phyloP scores from a whole-genome alignment of 1,140 invertebrate genomes.

The Calliphora vicina region DNA sequence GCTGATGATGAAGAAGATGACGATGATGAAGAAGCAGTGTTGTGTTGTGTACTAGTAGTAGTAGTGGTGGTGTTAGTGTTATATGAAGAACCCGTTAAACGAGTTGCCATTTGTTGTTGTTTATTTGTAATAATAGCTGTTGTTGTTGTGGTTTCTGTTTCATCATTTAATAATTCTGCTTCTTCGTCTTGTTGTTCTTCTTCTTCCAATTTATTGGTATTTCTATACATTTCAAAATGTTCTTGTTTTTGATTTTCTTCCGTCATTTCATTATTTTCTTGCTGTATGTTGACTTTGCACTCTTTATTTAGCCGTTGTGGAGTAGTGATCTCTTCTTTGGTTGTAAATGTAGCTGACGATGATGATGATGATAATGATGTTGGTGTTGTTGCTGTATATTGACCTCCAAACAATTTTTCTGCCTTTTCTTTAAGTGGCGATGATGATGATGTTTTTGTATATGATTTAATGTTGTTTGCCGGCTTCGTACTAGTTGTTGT shows the following conservation, averaged over 20 bases:
- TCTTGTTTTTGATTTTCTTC: constrained; percentile 40
- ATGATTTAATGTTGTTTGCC: constrained; percentile 15
- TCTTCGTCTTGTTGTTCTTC: constrained; percentile 10
- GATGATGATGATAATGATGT: background rate
- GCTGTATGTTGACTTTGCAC: background rate
- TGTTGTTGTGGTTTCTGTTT: constrained; percentile 8
- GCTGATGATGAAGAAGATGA: constrained; percentile 32
- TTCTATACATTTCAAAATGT: constrained; percentile 26
- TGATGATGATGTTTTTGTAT: constrained; percentile 25
- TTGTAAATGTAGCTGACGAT: constrained; percentile 12
- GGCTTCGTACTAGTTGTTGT: background rate
- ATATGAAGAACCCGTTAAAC: constrained; percentile 38
- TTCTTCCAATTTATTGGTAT: constrained; percentile 35
- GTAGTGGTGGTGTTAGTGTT: background rate
- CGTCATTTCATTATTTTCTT: background rate
- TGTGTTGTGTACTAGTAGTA: background rate
- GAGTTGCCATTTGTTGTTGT: constrained; percentile 38
- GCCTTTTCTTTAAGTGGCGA: constrained; percentile 15
- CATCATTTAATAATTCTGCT: constrained; percentile 15
- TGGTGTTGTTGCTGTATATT: constrained; percentile 27
- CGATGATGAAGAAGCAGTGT: background rate
- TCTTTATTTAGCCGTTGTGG: background rate
- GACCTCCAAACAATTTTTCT: constrained; percentile 29
- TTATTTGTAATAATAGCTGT: constrained; percentile 18
- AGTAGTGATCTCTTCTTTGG: constrained; percentile 25